A percentile compares a stretch with the other conserved stretches of the same genome.
These are phyloP conservation scores for Cynaeus angustus DNA, from an alignment of 2,888 invertebrate genomes.

Conservation along the genomic window DNA sequence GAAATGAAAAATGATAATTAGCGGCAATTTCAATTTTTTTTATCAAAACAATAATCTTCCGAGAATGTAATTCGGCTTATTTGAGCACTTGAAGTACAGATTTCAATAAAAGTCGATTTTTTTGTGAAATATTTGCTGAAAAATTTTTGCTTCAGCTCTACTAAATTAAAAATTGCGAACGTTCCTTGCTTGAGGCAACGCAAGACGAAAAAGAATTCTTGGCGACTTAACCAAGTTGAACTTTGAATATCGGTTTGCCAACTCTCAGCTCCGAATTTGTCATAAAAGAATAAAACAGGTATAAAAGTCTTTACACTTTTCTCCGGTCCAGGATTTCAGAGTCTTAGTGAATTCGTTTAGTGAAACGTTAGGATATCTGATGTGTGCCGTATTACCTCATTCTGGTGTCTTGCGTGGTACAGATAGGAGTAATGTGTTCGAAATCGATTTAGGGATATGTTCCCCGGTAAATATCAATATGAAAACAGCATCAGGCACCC, in stretches of 20 bases:
- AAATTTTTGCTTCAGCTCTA: slow-evolving; percentile 8
- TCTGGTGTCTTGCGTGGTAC: slow-evolving; percentile 36
- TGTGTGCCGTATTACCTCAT: slow-evolving; percentile 20
- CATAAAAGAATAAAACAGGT: slow-evolving; percentile 50
- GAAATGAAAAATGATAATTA: background rate
- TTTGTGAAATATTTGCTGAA: slow-evolving; percentile 34
- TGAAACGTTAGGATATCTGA: slow-evolving; percentile 31
- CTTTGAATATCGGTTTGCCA: slow-evolving; percentile 48
- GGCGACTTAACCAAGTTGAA: slow-evolving; percentile 44
- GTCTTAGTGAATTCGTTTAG: slow-evolving; percentile 45
- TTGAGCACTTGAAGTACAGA: slow-evolving; percentile 1
- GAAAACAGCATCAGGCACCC: slow-evolving; percentile 44
- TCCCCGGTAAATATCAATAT: slow-evolving; percentile 52
- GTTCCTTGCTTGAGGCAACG: slow-evolving; percentile 17
- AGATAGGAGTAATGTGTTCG: slow-evolving; percentile 43
- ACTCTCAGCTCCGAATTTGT: slow-evolving; percentile 43
- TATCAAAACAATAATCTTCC: background rate
- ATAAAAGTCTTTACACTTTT: slow-evolving; percentile 48
- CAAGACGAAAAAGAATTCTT: slow-evolving; percentile 27
- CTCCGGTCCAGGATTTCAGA: slow-evolving; percentile 40
- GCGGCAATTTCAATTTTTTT: background rate
- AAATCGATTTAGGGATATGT: slow-evolving; percentile 45
- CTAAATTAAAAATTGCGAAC: slow-evolving; percentile 41
- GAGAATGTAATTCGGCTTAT: slow-evolving; percentile 1
- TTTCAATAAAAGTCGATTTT: background rate